Percentiles rank a stretch among this genome's conserved stretches.
Conservation (phyloP, 2,113 vertebrate species). For the Pseudolaguvia tuberculata region DNA sequence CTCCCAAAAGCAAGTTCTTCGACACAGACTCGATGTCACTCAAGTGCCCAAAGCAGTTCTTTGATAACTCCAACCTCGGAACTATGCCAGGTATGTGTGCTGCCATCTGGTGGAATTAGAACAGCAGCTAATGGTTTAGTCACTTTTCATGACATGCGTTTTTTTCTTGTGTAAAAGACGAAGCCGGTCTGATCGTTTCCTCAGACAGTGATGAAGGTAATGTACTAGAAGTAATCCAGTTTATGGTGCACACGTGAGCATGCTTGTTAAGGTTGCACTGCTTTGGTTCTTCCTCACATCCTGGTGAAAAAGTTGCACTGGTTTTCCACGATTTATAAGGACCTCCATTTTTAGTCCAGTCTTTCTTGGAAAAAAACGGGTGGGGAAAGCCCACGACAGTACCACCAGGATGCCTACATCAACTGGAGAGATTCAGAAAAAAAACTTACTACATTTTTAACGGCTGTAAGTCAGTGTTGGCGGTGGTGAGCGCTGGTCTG, state of each 20-base stretch:
- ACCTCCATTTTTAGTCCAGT: too few species aligned
- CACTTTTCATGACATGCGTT: too few species aligned
- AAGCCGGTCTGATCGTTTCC: conserved; percentile 2
- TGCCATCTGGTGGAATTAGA: not conserved
- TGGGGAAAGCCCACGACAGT: too few species aligned
- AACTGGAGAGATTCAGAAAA: too few species aligned
- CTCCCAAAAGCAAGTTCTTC: conserved; percentile 66
- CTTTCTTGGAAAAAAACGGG: too few species aligned
- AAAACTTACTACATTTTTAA: too few species aligned
- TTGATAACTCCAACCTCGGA: conserved; percentile 67
- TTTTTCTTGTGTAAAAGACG: conserved; percentile 17
- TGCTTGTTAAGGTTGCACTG: not conserved
- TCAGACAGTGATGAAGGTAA: conserved; percentile 54
- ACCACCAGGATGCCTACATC: too few species aligned
- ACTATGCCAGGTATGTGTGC: conserved; percentile 57
- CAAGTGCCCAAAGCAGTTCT: conserved; percentile 62
- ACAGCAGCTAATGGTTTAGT: not conserved
- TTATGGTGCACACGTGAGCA: not conserved
- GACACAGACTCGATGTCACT: conserved; percentile 47
- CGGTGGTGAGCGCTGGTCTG: too few species aligned
- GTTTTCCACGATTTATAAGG: not conserved
- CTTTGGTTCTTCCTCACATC: not conserved
- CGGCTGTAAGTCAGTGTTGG: too few species aligned
- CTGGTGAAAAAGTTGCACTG: not conserved
- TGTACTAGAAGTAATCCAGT: not conserved